A percentile compares a stretch with the other conserved stretches of the same genome.
Conservation (phyloP, 2,113 vertebrate species). For the Spermophilus dauricus region DNA sequence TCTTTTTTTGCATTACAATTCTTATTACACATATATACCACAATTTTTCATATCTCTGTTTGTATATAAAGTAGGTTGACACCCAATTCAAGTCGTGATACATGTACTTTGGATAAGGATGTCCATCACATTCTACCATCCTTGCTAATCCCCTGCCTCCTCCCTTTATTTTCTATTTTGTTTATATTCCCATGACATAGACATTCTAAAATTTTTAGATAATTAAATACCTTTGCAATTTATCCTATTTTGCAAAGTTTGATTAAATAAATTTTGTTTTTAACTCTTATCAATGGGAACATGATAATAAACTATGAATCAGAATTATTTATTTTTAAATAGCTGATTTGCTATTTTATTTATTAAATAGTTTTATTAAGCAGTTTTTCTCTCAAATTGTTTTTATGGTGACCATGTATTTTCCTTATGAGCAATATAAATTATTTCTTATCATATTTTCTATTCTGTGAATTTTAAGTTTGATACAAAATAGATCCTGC, state of each 20-base stretch:
- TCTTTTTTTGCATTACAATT: no score
- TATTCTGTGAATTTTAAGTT: background rate
- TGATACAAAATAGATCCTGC: background rate
- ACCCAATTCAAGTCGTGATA: no score
- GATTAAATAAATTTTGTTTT: background rate
- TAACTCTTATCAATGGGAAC: background rate
- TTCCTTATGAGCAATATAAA: background rate
- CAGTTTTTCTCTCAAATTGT: background rate
- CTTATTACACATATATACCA: no score
- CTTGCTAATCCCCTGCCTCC: no score
- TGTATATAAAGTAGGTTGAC: no score
- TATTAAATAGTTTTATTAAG: background rate
- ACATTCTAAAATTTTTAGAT: background rate
- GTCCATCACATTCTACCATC: no score
- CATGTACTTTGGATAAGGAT: no score
- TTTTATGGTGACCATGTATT: background rate
- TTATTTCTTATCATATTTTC: background rate
- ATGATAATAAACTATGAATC: background rate
- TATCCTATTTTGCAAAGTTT: background rate
- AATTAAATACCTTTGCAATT: background rate
- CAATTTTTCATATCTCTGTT: no score
- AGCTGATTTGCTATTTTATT: background rate
- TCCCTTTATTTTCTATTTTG: background rate
- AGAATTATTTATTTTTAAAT: background rate
- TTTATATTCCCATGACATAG: background rate